These are phyloP conservation scores for Cheilosia soror DNA, from an alignment of 2,888 invertebrate genomes.

Conservation along the genomic window DNA sequence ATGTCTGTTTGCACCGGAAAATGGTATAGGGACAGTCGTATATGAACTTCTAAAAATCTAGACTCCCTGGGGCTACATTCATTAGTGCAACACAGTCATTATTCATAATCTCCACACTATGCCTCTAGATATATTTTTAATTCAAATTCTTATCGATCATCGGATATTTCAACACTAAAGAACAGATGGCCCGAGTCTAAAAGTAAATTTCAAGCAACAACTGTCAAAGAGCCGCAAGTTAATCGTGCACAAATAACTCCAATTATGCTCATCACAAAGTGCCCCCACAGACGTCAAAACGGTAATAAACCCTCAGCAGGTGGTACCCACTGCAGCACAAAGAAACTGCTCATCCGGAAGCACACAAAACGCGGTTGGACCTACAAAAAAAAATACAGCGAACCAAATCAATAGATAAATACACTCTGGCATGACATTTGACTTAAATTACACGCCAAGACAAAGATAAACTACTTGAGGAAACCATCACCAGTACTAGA, in stretches of 20 bases:
- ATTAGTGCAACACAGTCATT: too few relatives aligned
- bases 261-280: constrained; percentile 15
- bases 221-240: constrained; percentile 14
- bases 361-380: not conserved
- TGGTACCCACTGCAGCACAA: constrained; percentile 5
- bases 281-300: not conserved
- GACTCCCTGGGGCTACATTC: too few relatives aligned
- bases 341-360: constrained; percentile 65
- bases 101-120: too few relatives aligned
- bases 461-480: constrained; percentile 23
- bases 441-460: constrained; percentile 17
- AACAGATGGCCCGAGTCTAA: constrained; percentile 6
- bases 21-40: too few relatives aligned
- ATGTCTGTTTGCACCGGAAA: too few relatives aligned
- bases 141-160: not conserved
- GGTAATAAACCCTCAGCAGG: constrained; percentile 9
- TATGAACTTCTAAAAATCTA: too few relatives aligned
- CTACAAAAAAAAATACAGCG: constrained; percentile 15
- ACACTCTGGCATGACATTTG: constrained; percentile 13
- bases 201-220: not conserved
- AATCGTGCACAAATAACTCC: constrained; percentile 44
- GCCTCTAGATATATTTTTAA: too few relatives aligned
- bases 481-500: constrained; percentile 1
- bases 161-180: constrained; percentile 1
- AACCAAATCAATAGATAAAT: constrained; percentile 22